Evolutionary conservation across 2,113 vertebrate genomes (phyloP).

Genomic region (Serranochromis macrocephalus): DNA sequence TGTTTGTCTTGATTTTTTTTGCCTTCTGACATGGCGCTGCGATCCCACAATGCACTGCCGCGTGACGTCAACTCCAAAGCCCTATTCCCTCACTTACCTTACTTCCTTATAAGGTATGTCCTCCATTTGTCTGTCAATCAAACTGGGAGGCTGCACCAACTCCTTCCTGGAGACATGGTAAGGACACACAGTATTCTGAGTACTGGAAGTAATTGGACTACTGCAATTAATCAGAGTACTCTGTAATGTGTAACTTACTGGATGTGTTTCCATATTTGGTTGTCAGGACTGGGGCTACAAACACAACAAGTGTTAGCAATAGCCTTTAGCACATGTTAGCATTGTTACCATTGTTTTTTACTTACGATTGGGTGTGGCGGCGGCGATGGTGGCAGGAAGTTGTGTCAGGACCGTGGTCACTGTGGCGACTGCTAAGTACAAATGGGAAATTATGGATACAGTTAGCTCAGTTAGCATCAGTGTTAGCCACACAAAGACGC

Average conservation of each 20-base stretch:
- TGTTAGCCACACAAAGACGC: not conserved
- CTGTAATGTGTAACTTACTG: not conserved
- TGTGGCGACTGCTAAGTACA: not conserved
- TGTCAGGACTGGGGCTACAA: not conserved
- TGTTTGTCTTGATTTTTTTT: not conserved
- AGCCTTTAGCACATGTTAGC: not conserved
- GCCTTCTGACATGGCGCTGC: not conserved
- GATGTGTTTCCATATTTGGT: conserved; percentile 6
- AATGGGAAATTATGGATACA: not conserved
- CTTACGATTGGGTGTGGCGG: not conserved
- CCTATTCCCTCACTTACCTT: not conserved
- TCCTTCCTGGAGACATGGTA: not conserved
- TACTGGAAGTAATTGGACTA: not conserved
- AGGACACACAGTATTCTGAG: not conserved
- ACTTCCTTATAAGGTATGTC: conserved; percentile 23
- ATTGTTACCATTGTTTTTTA: not conserved
- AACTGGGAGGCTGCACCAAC: not conserved
- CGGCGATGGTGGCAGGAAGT: not conserved
- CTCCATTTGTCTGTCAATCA: not conserved
- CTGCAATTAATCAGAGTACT: not conserved
- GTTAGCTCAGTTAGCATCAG: not conserved
- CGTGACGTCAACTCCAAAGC: not conserved
- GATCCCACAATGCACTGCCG: not conserved
- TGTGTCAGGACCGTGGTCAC: not conserved
- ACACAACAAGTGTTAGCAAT: not conserved